Percentiles rank a stretch among this genome's conserved stretches.
These are phyloP conservation scores for Thelohanellus kitauei DNA, from an alignment of 30 jellyfish, hydroid and myxozoan species.

Conservation along the genomic window DNA sequence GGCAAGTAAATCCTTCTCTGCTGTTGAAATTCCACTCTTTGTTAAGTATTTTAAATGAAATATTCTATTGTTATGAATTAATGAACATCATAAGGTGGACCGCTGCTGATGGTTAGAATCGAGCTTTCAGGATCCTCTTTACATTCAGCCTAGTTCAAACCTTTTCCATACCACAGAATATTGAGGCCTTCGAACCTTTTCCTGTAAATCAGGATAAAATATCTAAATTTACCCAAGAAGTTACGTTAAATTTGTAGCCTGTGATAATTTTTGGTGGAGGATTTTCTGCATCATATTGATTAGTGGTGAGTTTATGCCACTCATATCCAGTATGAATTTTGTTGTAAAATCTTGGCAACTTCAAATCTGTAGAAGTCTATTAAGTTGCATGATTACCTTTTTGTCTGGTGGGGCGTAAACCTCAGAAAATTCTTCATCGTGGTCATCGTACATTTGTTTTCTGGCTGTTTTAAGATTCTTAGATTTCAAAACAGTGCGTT, in stretches of 20 bases:
- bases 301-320: slow-evolving; percentile 77
- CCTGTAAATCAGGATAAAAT: slow-evolving; percentile 69
- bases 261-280: slow-evolving; percentile 96
- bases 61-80: slow-evolving; percentile 11
- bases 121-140: slow-evolving; percentile 60
- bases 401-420: no score
- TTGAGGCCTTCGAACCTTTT: slow-evolving; percentile 49
- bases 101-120: slow-evolving; percentile 36
- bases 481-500: no score
- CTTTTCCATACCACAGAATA: slow-evolving; percentile 19
- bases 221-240: slow-evolving; percentile 12
- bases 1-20: slow-evolving; percentile 84
- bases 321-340: slow-evolving; percentile 97
- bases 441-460: not conserved
- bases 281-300: slow-evolving; percentile 87
- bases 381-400: no score
- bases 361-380: no score
- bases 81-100: slow-evolving; percentile 81
- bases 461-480: not conserved
- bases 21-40: slow-evolving; percentile 89
- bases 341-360: slow-evolving; percentile 77
- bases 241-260: slow-evolving; percentile 80
- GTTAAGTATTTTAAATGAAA: slow-evolving; percentile 75
- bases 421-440: no score
- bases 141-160: slow-evolving; percentile 15